Percentiles rank a stretch among this genome's conserved stretches.
These are phyloP conservation scores for Neodon shergylaensis DNA, from an alignment of 2,113 vertebrate genomes.

Conservation along the genomic window DNA sequence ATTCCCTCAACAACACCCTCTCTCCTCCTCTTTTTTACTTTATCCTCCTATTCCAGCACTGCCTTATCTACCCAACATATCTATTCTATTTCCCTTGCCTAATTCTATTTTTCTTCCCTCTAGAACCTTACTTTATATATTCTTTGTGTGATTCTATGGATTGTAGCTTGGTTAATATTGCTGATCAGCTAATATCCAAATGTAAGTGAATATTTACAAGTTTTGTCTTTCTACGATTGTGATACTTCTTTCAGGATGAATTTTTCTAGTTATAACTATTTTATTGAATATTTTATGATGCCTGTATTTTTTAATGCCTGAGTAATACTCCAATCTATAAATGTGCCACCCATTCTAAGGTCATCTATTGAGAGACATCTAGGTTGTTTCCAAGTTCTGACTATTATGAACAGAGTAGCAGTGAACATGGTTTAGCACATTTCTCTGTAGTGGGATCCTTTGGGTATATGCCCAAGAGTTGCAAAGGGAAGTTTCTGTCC, in stretches of 20 bases:
- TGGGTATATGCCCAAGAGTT: neutral
- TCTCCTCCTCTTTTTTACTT: neutral
- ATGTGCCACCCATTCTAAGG: neutral
- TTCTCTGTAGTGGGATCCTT: neutral
- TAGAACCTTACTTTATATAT: neutral
- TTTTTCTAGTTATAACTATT: neutral
- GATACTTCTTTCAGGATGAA: neutral
- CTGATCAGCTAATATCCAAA: neutral
- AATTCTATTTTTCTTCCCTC: neutral
- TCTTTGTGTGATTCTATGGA: neutral
- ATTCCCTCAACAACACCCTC: neutral
- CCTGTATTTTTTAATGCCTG: neutral
- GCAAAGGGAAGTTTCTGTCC: too few species aligned
- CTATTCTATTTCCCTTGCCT: neutral
- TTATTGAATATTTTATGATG: neutral
- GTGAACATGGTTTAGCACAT: neutral
- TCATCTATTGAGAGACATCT: neutral
- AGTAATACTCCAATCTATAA: neutral
- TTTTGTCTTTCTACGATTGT: neutral
- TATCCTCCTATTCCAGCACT: neutral
- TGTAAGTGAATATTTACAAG: neutral
- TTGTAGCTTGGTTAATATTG: neutral
- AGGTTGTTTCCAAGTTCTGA: neutral
- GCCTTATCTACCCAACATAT: neutral
- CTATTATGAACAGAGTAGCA: neutral